phyloP scores from a whole-genome alignment of 2,888 invertebrate genomes.

The Melangyna quadrimaculata region DNA sequence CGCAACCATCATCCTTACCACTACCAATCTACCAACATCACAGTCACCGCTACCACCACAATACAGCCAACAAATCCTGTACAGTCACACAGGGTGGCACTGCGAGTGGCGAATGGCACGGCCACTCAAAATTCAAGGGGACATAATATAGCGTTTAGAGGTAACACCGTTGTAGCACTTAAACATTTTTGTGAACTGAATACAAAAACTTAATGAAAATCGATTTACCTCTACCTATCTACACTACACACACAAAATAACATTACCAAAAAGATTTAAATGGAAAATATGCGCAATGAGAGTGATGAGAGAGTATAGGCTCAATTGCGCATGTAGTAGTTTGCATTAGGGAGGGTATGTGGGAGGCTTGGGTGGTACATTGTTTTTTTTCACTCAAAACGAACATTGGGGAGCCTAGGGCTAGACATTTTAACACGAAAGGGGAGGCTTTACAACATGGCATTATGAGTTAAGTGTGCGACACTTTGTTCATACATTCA shows the following conservation, averaged over 20 bases:
- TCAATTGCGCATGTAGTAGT: slow-evolving; percentile 46
- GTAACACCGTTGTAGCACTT: slow-evolving; percentile 32
- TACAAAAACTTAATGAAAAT: slow-evolving; percentile 67
- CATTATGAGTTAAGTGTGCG: not conserved
- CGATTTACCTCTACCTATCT: slow-evolving; percentile 53
- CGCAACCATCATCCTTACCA: slow-evolving; percentile 38
- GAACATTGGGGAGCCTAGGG: not conserved
- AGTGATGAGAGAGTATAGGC: slow-evolving; percentile 41
- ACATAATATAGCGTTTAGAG: slow-evolving; percentile 64
- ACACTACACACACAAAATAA: slow-evolving; percentile 1
- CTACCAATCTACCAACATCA: slow-evolving; percentile 2
- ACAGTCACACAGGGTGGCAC: slow-evolving; percentile 25
- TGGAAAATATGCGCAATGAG: slow-evolving; percentile 62
- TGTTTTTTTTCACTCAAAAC: slow-evolving; percentile 47
- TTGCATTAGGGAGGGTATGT: not conserved
- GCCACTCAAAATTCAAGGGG: slow-evolving; percentile 66
- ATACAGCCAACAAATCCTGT: slow-evolving; percentile 38
- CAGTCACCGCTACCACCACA: slow-evolving; percentile 31
- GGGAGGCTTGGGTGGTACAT: not conserved
- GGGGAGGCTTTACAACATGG: not conserved
- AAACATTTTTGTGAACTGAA: slow-evolving; percentile 60
- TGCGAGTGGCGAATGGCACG: slow-evolving; percentile 55
- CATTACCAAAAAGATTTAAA: not conserved
- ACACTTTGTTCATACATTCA: not conserved
- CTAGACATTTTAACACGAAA: not conserved